Percentiles rank a stretch among this genome's conserved stretches.
Conservation (phyloP, 2,888 invertebrate species). For the Erpobdella octoculata region DNA sequence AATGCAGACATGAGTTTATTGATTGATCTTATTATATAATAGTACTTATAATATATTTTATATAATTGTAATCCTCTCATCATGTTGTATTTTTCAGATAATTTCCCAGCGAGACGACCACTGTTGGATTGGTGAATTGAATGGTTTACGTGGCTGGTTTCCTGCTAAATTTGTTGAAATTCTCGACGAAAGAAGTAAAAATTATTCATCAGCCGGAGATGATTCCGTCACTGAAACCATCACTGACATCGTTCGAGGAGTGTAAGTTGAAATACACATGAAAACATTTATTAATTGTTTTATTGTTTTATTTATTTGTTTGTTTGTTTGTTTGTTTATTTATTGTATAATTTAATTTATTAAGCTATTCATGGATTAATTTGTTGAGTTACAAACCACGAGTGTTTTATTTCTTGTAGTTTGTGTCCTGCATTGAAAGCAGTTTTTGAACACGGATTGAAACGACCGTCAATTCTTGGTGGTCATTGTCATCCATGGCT, state of each 20-base stretch:
- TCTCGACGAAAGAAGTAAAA: constrained; percentile 83
- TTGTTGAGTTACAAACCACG: background rate
- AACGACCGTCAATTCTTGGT: constrained; percentile 74
- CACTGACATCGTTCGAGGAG: constrained; percentile 88
- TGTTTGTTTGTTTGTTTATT: background rate
- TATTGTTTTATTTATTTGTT: too few relatives aligned
- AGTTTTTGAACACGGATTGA: constrained; percentile 88
- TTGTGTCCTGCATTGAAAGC: constrained; percentile 86
- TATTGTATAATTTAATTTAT: background rate
- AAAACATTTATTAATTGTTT: background rate
- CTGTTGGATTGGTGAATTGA: constrained; percentile 95
- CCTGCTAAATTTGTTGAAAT: constrained; percentile 90
- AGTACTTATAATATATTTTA: background rate
- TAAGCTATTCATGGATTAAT: background rate
- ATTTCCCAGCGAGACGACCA: constrained; percentile 95
- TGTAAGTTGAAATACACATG: constrained; percentile 45
- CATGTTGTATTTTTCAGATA: constrained; percentile 43
- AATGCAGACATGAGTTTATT: background rate
- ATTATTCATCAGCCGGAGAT: constrained; percentile 66
- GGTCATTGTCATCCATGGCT: constrained; percentile 96
- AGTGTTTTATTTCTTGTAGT: constrained; percentile 40
- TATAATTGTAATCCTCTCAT: too few relatives aligned
- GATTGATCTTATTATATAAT: background rate
- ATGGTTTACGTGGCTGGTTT: constrained; percentile 85
- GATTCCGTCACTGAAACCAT: constrained; percentile 93